Base-by-base conservation (phyloP, 2,888 invertebrate species). In the Drosophila mulleri region DNA sequence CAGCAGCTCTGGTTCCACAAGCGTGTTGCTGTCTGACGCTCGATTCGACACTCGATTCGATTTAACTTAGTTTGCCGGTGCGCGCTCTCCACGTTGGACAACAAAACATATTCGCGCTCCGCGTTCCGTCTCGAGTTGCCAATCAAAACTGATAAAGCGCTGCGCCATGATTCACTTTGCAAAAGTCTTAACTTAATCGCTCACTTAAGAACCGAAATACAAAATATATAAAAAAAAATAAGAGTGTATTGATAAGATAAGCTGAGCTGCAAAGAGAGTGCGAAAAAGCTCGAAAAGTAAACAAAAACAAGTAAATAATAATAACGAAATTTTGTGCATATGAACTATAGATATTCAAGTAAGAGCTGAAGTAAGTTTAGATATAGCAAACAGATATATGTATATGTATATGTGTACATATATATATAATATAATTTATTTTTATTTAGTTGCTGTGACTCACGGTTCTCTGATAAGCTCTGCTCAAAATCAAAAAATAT, bases 41-140 rank as follows among this genome's bases (percentile, higher is more conserved):
- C 52, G 52, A 41, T 54, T n/a, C 67, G 44, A 56, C 73, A 62
- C 53, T 74, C 70, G 66, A 71, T 56, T 60, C 64, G 70, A 44
- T 62, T 80, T 67, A 58, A 60, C 71, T 82, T 71, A 84, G 89
- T 88, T 88, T 87, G 81, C 87, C 87, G 89, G 87, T 62, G 80
- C 78, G 71, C 81, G 81, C 83, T 87, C 73, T 52, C 42, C 75
- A 75, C 74, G 75, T 71, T 84, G 77, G 82, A 82, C 81, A 84
- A 67, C 39, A 64, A 64, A 64, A 64, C 41, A 37, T 63, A 60
- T 72, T 52, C 47, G 63, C 72, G 77, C 63, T 72, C 52, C 72
- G 71, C 60, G 67, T 67, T 67, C 48, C 47, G 73, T 52, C 68
- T 50, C 45, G 37, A 37, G 45, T 54, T 54, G 48, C 20, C 60